Conservation (phyloP, 2,113 vertebrate genomes). For the Spermophilus dauricus region DNA sequence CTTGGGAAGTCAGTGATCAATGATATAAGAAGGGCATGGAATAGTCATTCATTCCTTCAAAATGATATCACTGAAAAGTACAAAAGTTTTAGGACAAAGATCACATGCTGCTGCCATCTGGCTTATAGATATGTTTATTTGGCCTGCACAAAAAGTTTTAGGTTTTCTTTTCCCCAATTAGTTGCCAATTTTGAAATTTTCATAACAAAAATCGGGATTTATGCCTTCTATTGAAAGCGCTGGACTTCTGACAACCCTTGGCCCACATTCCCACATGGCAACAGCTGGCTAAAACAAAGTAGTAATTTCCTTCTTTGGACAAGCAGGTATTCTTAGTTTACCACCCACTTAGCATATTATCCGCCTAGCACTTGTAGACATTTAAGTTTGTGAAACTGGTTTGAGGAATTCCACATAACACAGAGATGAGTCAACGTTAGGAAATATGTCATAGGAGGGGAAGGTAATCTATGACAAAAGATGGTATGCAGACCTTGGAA, state of each 20-base stretch:
- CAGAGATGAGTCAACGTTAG: neutral
- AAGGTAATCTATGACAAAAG: slow-evolving; percentile 25
- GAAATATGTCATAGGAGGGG: neutral
- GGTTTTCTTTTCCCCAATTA: neutral
- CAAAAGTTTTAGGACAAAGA: neutral
- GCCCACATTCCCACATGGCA: neutral
- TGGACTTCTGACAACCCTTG: neutral
- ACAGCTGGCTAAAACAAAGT: neutral
- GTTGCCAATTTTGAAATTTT: neutral
- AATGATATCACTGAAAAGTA: neutral
- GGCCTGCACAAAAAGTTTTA: neutral
- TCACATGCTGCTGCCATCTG: neutral
- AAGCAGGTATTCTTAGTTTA: neutral
- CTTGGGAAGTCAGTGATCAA: slow-evolving; percentile 1
- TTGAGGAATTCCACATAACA: neutral
- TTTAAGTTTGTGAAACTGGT: neutral
- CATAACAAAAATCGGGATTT: slow-evolving; percentile 61
- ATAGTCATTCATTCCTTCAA: slow-evolving; percentile 36
- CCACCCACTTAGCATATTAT: neutral
- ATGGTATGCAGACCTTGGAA: neutral
- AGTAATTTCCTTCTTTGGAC: neutral
- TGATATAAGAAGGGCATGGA: neutral
- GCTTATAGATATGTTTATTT: neutral
- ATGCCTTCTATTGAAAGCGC: slow-evolving; percentile 46
- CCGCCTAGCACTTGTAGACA: neutral